Base-by-base conservation (phyloP, 2,888 invertebrate species). In the Patella depressa region DNA sequence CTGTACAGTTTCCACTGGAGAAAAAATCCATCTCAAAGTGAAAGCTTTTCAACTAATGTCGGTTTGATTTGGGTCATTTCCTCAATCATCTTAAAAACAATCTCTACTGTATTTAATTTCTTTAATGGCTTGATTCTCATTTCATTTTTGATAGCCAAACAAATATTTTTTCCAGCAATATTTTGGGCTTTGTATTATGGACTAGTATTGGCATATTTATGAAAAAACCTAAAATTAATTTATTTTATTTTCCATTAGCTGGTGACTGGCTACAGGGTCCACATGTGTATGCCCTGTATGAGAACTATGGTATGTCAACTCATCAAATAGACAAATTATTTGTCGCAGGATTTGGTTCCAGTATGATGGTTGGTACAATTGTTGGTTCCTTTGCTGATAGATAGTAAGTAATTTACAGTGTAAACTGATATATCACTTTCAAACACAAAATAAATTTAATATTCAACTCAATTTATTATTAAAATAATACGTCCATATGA, bases 181-280 rank as follows among this genome's bases (percentile, higher is more conserved):
- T 45, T 7, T 4, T 45, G 45, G 45, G 45, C 45, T 45, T 45
- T 45, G 9, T 45, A 45, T 45, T 45, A 45, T 7, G 45, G 45
- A 45, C 1, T 45, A 45, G 7, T 45, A 9, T 72, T 72, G 29
- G 57, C n/a, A 57, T 69, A 65, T 65, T 19, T 19, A 19, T n/a
- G 9, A 65, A 19, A 19, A 19, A 19, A n/a, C n/a, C 59, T n/a
- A 2, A n/a, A n/a, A 3, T 12, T 12, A 65, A n/a, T 19, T 19
- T 65, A 19, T 65, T n/a, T 65, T 71, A n/a, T 71, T 74, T 70
- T 79, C 45, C 89, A 91, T 79, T 86, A 93, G 93, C 92, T 69
- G 93, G 92, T 12, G 93, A 93, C 82, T 93, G 93, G 93, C 85
- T 93, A 57, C 93, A 93, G 85, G 93, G 93, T 0, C 93, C 93